phyloP scores from a whole-genome alignment of 2,113 vertebrate genomes.

The Eolophus roseicapilla region DNA sequence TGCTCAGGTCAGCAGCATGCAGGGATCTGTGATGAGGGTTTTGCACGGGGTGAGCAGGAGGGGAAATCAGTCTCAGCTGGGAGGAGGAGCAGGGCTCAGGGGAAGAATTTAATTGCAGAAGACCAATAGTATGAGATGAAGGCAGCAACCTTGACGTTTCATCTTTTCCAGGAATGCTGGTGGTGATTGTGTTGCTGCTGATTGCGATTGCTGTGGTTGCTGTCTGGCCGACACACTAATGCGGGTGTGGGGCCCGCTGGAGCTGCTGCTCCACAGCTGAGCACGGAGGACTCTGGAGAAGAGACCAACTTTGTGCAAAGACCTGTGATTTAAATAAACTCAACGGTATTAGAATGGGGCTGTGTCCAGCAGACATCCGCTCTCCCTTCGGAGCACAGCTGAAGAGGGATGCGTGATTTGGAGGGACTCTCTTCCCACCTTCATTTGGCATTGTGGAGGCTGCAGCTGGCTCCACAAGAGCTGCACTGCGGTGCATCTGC shows the following conservation, averaged over 20 bases:
- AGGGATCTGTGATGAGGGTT: background rate
- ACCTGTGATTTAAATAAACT: background rate
- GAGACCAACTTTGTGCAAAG: background rate
- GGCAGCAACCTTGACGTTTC: background rate
- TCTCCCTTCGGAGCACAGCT: background rate
- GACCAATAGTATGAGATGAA: rapidly evolving
- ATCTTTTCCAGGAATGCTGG: constrained; percentile 66
- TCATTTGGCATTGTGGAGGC: background rate
- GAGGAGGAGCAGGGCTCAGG: background rate
- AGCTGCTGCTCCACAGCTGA: background rate
- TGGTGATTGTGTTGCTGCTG: constrained; percentile 72
- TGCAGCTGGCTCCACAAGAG: background rate
- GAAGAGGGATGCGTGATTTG: background rate
- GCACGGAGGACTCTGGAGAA: rapidly evolving
- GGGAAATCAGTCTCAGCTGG: background rate
- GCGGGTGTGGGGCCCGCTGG: rapidly evolving
- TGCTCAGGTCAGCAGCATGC: background rate
- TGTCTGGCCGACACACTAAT: constrained; percentile 19
- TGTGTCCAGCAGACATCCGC: rapidly evolving
- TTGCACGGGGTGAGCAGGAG: background rate
- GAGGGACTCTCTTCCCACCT: background rate
- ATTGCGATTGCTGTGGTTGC: constrained; percentile 70
- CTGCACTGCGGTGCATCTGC: background rate
- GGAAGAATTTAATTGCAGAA: background rate
- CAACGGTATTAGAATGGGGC: background rate